Percentiles rank a stretch among this genome's conserved stretches.
phyloP scores from a whole-genome alignment of 2,888 invertebrate species.

The Elgonia sp. region DNA sequence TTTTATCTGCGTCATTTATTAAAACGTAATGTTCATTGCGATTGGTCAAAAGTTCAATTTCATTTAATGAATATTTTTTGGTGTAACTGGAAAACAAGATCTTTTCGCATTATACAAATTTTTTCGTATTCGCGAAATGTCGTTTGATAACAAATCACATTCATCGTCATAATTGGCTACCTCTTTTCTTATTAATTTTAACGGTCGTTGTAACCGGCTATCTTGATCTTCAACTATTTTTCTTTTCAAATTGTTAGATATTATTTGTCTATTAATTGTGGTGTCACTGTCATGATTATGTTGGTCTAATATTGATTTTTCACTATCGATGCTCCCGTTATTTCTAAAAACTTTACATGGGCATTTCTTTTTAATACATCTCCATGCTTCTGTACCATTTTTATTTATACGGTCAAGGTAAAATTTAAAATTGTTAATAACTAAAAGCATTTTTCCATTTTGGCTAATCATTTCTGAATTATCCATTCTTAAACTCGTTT shows the following conservation, averaged over 20 bases:
- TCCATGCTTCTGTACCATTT: neutral
- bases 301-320: neutral
- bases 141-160: neutral
- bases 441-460: neutral
- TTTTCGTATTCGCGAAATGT: neutral
- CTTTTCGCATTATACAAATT: conserved; percentile 18
- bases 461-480: neutral
- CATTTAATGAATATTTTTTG: neutral
- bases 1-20: neutral
- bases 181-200: conserved; percentile 9
- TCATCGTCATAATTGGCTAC: neutral
- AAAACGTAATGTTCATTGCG: conserved; percentile 14
- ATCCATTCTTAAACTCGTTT: neutral
- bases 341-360: neutral
- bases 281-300: neutral
- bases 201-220: neutral
- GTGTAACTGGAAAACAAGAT: neutral
- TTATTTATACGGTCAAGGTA: neutral
- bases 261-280: conserved; percentile 4
- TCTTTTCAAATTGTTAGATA: conserved; percentile 5
- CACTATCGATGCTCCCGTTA: neutral
- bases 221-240: neutral
- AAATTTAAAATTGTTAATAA: neutral
- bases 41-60: conserved; percentile 4
- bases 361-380: conserved; percentile 3